Conservation (phyloP, 2,888 invertebrate genomes). For the Coleophora flavipennella region DNA sequence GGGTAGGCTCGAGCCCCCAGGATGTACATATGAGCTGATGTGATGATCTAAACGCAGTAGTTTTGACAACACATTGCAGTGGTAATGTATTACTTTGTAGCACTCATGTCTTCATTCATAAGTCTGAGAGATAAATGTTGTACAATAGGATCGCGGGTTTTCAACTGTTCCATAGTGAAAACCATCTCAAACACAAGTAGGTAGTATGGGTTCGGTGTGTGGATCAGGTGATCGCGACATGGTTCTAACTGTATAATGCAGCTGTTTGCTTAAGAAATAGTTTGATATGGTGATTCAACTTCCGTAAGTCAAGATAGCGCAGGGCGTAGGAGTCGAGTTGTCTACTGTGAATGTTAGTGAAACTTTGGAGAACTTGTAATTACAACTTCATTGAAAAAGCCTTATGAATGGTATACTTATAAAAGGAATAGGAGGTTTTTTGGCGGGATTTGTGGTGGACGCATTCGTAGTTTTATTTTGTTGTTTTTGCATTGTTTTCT, state of each 20-base stretch:
- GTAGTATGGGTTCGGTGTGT: constrained; percentile 7
- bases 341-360: constrained; percentile 18
- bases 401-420: not conserved
- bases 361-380: too few relatives aligned
- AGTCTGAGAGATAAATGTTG: constrained; percentile 27
- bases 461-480: too few relatives aligned
- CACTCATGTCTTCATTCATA: constrained; percentile 34
- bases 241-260: constrained; percentile 23
- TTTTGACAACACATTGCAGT: constrained; percentile 13
- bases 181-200: constrained; percentile 8
- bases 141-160: constrained; percentile 23
- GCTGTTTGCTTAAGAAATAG: constrained; percentile 48
- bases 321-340: constrained; percentile 40
- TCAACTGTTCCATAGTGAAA: constrained; percentile 19
- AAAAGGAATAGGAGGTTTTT: too few relatives aligned
- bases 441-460: too few relatives aligned
- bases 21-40: too few relatives aligned
- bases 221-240: constrained; percentile 26
- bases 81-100: constrained; percentile 18
- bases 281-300: constrained; percentile 54
- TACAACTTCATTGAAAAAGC: too few relatives aligned
- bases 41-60: too few relatives aligned
- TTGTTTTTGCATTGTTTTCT: too few relatives aligned
- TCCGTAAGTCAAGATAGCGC: constrained; percentile 43
- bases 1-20: too few relatives aligned